Evolutionary conservation across 2,888 invertebrate genomes (phyloP), one percentile per base, ranked within the genome.

Genomic region (Dolichomitus sp.): DNA sequence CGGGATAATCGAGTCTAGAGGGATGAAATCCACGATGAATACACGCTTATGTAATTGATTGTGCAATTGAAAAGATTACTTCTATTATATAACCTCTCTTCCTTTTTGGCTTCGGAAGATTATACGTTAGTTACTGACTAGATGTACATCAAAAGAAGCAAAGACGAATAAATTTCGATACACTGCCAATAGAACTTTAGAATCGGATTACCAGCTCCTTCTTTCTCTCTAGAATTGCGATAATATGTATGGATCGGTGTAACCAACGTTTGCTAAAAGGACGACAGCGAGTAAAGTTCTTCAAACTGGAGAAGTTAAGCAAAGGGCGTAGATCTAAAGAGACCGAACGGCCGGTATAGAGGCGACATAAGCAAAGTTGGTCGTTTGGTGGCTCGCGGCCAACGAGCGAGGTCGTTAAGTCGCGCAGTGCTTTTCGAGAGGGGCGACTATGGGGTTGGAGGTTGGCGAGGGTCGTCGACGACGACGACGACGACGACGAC

Each of bases 391-490:
- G 89, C 87, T 37, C 63, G 45, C 14, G 54, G 88, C 89, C 89
- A 86, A 88, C 72, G 85, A 78, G 61, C 87, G 86, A 88, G 87
- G 88, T 89, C 87, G 88, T 88, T 87, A 88, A 87, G 88, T 87
- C 82, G 81, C 81, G 80, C 81, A 74, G 81, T 61, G 80, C 75
- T 69, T 70, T 74, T 63, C 69, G 84, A 72, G 80, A 81, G 73
- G 76, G 81, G 73, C 61, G 17, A 83, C 68, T 82, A 83, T 81
- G 84, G 82, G 80, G 69, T 52, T 73, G 70, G 45, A 69, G 65
- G 79, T 66, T 65, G 19, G 27, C 57, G 57, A 59, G 74, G 66
- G 74, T 65, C 59, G 73, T 50, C 66, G 54, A 50, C 50, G 69
- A 57, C 69, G 54, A 37, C 68, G 57, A 37, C 57, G 40, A 33